phyloP scores from a whole-genome alignment of 2,888 invertebrate genomes.

The Gibbula magus region DNA sequence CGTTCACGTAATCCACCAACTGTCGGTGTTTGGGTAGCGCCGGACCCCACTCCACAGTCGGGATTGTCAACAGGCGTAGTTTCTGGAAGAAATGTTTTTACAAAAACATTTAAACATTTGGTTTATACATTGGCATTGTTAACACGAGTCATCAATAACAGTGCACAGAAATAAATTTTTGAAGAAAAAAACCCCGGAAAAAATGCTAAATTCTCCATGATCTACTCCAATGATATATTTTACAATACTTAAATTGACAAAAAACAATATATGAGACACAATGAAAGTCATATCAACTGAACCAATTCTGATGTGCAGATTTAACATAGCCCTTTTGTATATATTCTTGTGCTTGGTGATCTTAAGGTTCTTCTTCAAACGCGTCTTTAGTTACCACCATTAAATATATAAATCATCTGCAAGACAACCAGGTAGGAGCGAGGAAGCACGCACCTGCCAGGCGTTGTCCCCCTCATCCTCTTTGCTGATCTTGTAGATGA shows the following conservation, averaged over 20 bases:
- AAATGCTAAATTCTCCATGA: background rate
- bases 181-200: too few relatives aligned
- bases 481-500: constrained; percentile 54
- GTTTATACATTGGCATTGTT: too few relatives aligned
- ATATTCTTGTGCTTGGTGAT: background rate
- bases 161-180: too few relatives aligned
- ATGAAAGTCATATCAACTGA: too few relatives aligned
- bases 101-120: too few relatives aligned
- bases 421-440: background rate
- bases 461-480: constrained; percentile 51
- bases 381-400: background rate
- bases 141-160: too few relatives aligned
- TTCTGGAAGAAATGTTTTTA: constrained; percentile 47
- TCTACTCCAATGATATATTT: background rate
- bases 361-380: background rate
- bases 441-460: constrained; percentile 39
- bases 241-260: too few relatives aligned
- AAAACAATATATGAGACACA: too few relatives aligned
- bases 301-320: too few relatives aligned
- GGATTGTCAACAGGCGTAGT: constrained; percentile 49
- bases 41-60: constrained; percentile 65
- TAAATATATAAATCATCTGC: background rate
- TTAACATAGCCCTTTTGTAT: background rate
- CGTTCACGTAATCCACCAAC: constrained; percentile 60
- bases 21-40: constrained; percentile 59